These are phyloP conservation scores for Micoletzkya japonica DNA, from an alignment of 2,888 invertebrate species.

Conservation along the genomic window DNA sequence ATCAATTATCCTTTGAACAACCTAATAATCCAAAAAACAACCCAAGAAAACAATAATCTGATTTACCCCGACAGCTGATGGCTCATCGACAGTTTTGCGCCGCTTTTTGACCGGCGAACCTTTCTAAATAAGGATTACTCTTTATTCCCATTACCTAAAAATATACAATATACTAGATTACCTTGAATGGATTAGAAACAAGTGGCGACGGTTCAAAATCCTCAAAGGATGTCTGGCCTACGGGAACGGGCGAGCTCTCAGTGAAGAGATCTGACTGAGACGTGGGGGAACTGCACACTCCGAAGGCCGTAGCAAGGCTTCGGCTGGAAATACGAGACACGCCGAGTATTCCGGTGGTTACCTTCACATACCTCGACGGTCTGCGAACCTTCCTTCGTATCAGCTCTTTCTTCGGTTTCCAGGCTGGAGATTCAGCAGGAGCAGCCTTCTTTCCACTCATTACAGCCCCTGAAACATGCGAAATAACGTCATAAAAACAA, in stretches of 20 bases:
- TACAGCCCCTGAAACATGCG: too few relatives aligned
- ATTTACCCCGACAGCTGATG: too few relatives aligned
- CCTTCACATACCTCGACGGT: too few relatives aligned
- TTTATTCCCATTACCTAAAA: background rate
- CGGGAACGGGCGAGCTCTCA: slow-evolving; percentile 22
- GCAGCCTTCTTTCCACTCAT: too few relatives aligned
- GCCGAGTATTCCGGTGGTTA: too few relatives aligned
- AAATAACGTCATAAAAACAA: too few relatives aligned
- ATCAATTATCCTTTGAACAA: too few relatives aligned
- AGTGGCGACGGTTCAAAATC: background rate
- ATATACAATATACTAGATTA: background rate
- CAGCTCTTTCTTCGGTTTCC: too few relatives aligned
- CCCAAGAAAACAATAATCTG: too few relatives aligned
- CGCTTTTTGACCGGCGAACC: slow-evolving; percentile 24
- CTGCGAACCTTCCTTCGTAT: too few relatives aligned
- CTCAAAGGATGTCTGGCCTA: background rate
- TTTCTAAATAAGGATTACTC: background rate
- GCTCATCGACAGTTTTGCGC: slow-evolving; percentile 7
- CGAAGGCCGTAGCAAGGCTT: slow-evolving; percentile 12
- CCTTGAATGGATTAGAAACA: slow-evolving; percentile 23
- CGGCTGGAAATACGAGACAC: slow-evolving; percentile 16
- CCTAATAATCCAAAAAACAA: too few relatives aligned
- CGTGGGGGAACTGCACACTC: slow-evolving; percentile 5
- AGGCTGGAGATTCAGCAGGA: too few relatives aligned
- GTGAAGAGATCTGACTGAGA: slow-evolving; percentile 10